These are phyloP conservation scores for Pseudonaja textilis DNA, from an alignment of 2,113 vertebrate genomes.

Conservation along the genomic window DNA sequence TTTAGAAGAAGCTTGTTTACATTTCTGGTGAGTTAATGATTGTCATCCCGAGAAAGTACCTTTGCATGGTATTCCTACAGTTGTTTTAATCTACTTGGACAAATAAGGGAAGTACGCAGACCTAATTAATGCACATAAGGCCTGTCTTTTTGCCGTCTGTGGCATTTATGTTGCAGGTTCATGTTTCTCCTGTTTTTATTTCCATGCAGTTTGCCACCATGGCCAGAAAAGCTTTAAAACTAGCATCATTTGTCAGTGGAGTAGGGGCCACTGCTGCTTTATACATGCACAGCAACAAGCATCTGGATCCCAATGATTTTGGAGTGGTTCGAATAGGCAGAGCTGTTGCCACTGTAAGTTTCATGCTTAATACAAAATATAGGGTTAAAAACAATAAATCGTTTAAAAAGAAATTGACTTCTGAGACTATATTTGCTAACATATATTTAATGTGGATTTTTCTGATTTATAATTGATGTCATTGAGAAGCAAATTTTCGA, in stretches of 20 bases:
- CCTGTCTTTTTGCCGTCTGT: neutral
- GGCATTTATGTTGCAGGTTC: neutral
- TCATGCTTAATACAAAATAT: neutral
- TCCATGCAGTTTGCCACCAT: conserved; percentile 74
- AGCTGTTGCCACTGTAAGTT: conserved; percentile 86
- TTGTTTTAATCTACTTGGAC: neutral
- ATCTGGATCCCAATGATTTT: conserved; percentile 85
- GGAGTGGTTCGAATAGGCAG: conserved; percentile 87
- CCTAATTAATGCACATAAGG: neutral
- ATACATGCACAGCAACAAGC: conserved; percentile 76
- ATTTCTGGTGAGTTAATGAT: neutral
- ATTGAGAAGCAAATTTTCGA: neutral
- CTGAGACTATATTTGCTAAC: neutral
- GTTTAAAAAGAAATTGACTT: conserved; percentile 5
- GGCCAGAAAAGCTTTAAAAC: conserved; percentile 79
- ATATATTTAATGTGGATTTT: neutral
- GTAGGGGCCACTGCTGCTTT: conserved; percentile 81
- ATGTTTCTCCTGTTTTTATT: conserved; percentile 10
- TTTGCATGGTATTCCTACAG: neutral
- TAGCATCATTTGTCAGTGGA: conserved; percentile 76
- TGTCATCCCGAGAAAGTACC: neutral
- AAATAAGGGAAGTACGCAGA: neutral
- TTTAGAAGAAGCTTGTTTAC: neutral
- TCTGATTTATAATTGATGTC: neutral
- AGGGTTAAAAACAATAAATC: neutral